Base-by-base conservation (phyloP, 2,888 invertebrate species). In the Parascotia fuliginaria region DNA sequence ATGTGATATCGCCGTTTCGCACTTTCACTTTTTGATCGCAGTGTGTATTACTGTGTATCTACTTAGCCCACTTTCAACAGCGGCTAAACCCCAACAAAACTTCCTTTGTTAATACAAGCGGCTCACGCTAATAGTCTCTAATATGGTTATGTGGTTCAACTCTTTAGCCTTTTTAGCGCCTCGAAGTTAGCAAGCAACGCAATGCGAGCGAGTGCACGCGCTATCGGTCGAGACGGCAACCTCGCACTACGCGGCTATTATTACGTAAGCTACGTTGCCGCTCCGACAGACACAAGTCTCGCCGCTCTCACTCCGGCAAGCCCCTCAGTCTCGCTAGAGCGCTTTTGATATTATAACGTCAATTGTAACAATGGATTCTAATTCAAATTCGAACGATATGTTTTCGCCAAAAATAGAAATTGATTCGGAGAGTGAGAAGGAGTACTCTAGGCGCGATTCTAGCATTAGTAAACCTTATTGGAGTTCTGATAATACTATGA, bases 271-370 rank as follows among this genome's bases (percentile, higher is more conserved):
- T 75, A 69, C 64, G 89, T 87, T 89, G 89, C 85, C 87, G 77
- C 72, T 81, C 72, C 73, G 80, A 53, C 62, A 62, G 85, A 86
- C 85, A 86, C 83, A 83, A 81, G 75, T 84, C 81, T 84, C 86
- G 75, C 63, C 70, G 77, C 81, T 83, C 84, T 81, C 84, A 45
- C 62, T 11, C 40, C 65, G 44, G 68, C 59, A 58, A 57, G 57
- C 70, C 74, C 75, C 77, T 81, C 87, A 90, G 90, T 90, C 87
- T 90, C 89, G 85, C 89, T 88, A 89, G 88, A 90, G 85, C 85
- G 77, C 73, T 68, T 75, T 70, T 65, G 69, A 77, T 73, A 75
- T 69, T 68, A 73, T 68, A 67, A 81, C 87, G 85, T 72, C 24
- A 24, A 24, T 24, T 24, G 24, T 9, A 9, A 24, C 7, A 55